A percentile compares a stretch with the other conserved stretches of the same genome.
Conservation (phyloP, 2,888 invertebrate genomes). For the Adineta ricciae region DNA sequence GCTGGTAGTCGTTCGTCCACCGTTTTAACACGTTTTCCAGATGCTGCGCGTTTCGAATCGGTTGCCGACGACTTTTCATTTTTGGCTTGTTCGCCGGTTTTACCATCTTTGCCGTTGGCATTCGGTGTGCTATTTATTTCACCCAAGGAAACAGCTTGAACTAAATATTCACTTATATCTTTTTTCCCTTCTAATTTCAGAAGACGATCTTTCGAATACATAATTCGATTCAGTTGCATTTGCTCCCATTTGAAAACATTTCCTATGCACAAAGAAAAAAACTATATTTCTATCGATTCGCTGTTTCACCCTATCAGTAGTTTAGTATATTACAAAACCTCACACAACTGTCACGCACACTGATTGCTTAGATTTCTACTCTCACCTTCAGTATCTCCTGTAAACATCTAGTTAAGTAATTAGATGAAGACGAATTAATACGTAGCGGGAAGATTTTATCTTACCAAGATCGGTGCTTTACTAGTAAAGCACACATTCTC, state of each 20-base stretch:
- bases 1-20: background rate
- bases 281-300: background rate
- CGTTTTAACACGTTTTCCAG: background rate
- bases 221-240: slow-evolving; percentile 49
- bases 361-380: background rate
- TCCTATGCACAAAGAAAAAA: slow-evolving; percentile 40
- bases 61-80: background rate
- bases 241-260: slow-evolving; percentile 48
- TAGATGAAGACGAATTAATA: background rate
- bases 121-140: background rate
- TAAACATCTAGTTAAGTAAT: slow-evolving; percentile 3
- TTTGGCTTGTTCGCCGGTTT: too few relatives aligned
- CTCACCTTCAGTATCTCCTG: slow-evolving; percentile 8
- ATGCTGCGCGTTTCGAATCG: background rate
- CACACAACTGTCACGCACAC: background rate
- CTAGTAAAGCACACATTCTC: slow-evolving; percentile 47
- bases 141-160: background rate
- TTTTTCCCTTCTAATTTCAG: slow-evolving; percentile 27
- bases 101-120: background rate
- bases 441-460: background rate
- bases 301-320: background rate
- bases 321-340: background rate
- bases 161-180: background rate
- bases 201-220: slow-evolving; percentile 39
- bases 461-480: slow-evolving; percentile 43